Conservation (phyloP, 2,113 vertebrate species). For the Psilopsiagon aymara region DNA sequence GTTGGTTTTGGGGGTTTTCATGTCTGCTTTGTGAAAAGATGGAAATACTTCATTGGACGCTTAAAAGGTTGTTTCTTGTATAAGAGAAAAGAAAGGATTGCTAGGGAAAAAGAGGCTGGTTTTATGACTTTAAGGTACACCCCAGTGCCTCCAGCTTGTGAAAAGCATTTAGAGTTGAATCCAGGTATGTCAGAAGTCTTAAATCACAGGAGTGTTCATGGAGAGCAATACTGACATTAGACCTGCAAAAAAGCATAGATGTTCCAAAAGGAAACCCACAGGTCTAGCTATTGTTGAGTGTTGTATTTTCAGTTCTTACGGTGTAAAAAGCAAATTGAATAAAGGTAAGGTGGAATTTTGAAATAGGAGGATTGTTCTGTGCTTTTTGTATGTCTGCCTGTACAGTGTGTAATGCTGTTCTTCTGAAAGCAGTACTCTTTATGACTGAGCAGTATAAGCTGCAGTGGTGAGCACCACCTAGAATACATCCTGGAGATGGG, state of each 20-base stretch:
- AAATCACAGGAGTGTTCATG: not conserved
- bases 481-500: not conserved
- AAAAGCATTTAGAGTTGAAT: not conserved
- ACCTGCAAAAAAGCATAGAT: not conserved
- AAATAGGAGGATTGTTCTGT: not conserved
- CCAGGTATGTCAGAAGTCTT: not conserved
- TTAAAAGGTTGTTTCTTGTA: not conserved
- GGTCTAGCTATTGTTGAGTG: not conserved
- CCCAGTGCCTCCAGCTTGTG: not conserved
- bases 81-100: not conserved
- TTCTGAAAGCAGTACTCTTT: not conserved
- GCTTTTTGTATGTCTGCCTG: not conserved
- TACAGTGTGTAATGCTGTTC: not conserved
- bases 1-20: not conserved
- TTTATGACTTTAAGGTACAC: not conserved
- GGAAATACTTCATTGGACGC: not conserved
- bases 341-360: not conserved
- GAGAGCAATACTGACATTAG: not conserved
- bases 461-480: not conserved
- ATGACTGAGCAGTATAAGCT: not conserved
- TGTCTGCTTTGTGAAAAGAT: not conserved
- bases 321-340: not conserved
- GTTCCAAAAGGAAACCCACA: not conserved
- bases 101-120: not conserved
- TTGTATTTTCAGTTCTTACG: not conserved